These are phyloP conservation scores for Hippoglossus stenolepis DNA, from an alignment of 2,113 vertebrate genomes.

Conservation along the genomic window DNA sequence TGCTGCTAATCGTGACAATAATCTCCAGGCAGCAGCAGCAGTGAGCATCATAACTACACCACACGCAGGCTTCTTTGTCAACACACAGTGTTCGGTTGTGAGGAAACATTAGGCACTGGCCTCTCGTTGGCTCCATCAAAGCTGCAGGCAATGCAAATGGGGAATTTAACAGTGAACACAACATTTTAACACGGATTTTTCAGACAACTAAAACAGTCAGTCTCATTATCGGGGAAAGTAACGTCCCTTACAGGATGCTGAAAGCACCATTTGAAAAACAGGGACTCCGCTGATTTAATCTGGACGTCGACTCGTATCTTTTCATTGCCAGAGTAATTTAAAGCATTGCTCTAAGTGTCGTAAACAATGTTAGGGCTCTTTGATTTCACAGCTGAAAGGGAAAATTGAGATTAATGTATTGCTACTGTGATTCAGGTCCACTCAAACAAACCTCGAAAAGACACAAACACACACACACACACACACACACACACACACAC, in stretches of 20 bases:
- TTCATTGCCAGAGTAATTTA: slow-evolving; percentile 41
- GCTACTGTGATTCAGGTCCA: slow-evolving; percentile 24
- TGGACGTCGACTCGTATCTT: slow-evolving; percentile 49
- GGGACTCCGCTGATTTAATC: slow-evolving; percentile 60
- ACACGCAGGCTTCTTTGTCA: slow-evolving; percentile 40
- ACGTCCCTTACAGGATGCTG: slow-evolving; percentile 32
- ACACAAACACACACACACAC: not conserved
- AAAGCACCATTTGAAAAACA: slow-evolving; percentile 46
- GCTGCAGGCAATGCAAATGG: slow-evolving; percentile 30
- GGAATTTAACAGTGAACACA: slow-evolving; percentile 48
- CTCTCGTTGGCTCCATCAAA: slow-evolving; percentile 16
- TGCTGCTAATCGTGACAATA: not conserved
- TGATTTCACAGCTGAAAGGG: slow-evolving; percentile 53
- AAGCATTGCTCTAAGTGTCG: slow-evolving; percentile 51
- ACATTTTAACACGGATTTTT: slow-evolving; percentile 44
- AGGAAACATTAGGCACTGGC: slow-evolving; percentile 14
- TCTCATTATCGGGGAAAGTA: slow-evolving; percentile 51
- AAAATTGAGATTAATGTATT: slow-evolving; percentile 53
- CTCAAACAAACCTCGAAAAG: slow-evolving; percentile 37
- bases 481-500: not conserved
- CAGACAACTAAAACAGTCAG: slow-evolving; percentile 41
- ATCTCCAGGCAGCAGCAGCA: not conserved
- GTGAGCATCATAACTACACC: slow-evolving; percentile 4
- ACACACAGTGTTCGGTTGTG: not conserved
- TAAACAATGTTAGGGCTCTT: slow-evolving; percentile 62